phyloP scores from a whole-genome alignment of 2,797 vertebrate species.

The Poliocrania exsul region DNA sequence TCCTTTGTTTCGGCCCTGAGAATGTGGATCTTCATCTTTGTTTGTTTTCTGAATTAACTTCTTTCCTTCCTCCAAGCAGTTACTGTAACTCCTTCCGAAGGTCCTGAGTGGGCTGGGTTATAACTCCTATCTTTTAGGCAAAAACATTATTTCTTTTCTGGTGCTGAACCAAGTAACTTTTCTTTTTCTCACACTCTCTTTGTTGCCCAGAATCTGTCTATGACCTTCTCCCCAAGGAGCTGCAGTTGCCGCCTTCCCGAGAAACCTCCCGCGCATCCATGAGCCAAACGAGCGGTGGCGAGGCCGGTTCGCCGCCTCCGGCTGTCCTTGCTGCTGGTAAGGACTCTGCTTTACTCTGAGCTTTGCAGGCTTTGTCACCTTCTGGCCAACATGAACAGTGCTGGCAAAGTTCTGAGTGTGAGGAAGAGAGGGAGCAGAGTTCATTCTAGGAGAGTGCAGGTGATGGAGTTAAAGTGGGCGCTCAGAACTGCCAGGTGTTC shows the following conservation, averaged over 20 bases:
- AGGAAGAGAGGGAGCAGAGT: slow-evolving; percentile 42
- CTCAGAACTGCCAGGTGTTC: neutral
- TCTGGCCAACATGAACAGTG: slow-evolving; percentile 83
- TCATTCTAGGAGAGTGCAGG: slow-evolving; percentile 38
- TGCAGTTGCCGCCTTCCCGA: slow-evolving; percentile 89
- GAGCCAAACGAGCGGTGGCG: slow-evolving; percentile 97
- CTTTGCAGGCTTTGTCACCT: neutral
- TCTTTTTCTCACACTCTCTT: neutral
- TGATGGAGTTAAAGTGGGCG: neutral
- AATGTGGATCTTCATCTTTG: neutral
- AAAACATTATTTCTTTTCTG: neutral
- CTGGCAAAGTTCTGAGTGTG: slow-evolving; percentile 74
- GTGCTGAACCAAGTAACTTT: neutral
- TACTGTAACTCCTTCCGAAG: neutral
- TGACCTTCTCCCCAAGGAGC: slow-evolving; percentile 96
- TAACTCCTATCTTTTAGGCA: neutral
- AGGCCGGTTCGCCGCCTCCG: slow-evolving; percentile 90
- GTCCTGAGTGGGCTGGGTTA: neutral
- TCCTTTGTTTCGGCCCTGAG: neutral
- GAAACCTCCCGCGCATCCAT: slow-evolving; percentile 88
- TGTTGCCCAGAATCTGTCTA: slow-evolving; percentile 89
- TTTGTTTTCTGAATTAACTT: slow-evolving; percentile 1
- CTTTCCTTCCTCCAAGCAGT: neutral
- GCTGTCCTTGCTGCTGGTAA: slow-evolving; percentile 93
- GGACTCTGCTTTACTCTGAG: slow-evolving; percentile 72